Conservation (phyloP, 2,888 invertebrate genomes). For the Drosophila greeni region DNA sequence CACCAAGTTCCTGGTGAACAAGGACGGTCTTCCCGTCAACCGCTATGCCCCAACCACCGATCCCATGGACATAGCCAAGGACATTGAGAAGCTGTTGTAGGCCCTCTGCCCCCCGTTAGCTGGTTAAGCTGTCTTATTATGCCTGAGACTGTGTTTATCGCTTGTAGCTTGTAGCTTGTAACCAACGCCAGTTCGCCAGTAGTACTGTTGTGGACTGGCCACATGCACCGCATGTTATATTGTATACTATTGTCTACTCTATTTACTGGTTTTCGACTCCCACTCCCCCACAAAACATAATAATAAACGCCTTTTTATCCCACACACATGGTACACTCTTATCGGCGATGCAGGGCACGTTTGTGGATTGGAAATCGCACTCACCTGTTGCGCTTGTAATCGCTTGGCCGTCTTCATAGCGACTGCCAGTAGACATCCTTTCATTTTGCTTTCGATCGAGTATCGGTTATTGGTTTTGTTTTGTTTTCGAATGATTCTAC, state of each 20-base stretch:
- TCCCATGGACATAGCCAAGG: slow-evolving; percentile 78
- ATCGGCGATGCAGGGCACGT: slow-evolving; percentile 23
- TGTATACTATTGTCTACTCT: slow-evolving; percentile 26
- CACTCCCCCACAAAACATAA: slow-evolving; percentile 7
- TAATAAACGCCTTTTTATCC: slow-evolving; percentile 46
- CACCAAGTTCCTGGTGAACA: slow-evolving; percentile 78
- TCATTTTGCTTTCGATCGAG: slow-evolving; percentile 4
- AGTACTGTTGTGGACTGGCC: slow-evolving; percentile 30
- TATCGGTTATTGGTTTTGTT: background rate
- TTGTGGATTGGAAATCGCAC: slow-evolving; percentile 14
- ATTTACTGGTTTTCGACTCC: slow-evolving; percentile 24
- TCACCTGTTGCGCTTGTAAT: slow-evolving; percentile 40
- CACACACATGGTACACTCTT: background rate
- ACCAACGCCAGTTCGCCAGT: slow-evolving; percentile 20
- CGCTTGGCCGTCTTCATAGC: slow-evolving; percentile 25
- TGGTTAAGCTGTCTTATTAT: slow-evolving; percentile 14
- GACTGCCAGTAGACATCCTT: background rate
- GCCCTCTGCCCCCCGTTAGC: slow-evolving; percentile 14
- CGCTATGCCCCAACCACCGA: slow-evolving; percentile 79
- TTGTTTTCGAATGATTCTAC: background rate
- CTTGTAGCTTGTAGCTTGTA: slow-evolving; percentile 38
- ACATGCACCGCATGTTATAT: slow-evolving; percentile 41
- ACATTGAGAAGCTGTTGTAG: slow-evolving; percentile 78
- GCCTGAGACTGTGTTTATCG: slow-evolving; percentile 33
- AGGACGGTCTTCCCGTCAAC: slow-evolving; percentile 77